Base-by-base conservation (phyloP, 2,113 vertebrate species). In the Porphyrio hochstetteri region DNA sequence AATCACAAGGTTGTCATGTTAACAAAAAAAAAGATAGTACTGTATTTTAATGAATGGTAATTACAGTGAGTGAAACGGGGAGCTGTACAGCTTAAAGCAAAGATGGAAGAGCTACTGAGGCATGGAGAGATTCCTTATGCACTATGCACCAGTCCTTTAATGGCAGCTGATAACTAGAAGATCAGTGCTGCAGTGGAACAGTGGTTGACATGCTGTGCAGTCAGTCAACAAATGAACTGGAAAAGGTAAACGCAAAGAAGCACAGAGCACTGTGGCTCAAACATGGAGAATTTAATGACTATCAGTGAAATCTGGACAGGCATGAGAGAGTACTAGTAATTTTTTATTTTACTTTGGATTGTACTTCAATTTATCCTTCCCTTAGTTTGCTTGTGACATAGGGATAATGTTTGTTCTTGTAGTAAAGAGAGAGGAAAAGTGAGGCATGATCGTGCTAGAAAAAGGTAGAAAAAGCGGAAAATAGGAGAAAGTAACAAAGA, bases 181-280 rank as follows among this genome's bases (percentile, higher is more conserved):
- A 42, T 80, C 28, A 68, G n/a, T 63, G 48, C 60, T 57, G 25
- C 78, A 65, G 48, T 52, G 36, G 80, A 79, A 74, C 63, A 40
- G 31, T 46, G 61, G 33, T n/a, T 89, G 76, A 13, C 55, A 55
- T 59, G 67, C 64, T 85, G 40, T 68, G 46, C 20, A 2, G 25
- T 84, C 52, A 33, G 81, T 79, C 70, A 65, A 65, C 35, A 81
- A 95, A 93, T 36, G 61, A 94, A 16, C 50, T 96, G 38, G 78
- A 93, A 88, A 94, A 76, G 69, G 85, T 67, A 53, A 65, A 69
- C n/a, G 64, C 38, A 42, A 84, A 86, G 36, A 23, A 89, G 44
- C 27, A 38, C 24, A 74, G 61, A 87, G 55, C 16, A 18, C 17
- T 85, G 36, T 48, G 77, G 15, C 74, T 96, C 40, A 79, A 46